Percentiles rank a stretch among this genome's conserved stretches.
Evolutionary conservation across 2,113 vertebrate genomes (phyloP).

Genomic region (Empidonax traillii): DNA sequence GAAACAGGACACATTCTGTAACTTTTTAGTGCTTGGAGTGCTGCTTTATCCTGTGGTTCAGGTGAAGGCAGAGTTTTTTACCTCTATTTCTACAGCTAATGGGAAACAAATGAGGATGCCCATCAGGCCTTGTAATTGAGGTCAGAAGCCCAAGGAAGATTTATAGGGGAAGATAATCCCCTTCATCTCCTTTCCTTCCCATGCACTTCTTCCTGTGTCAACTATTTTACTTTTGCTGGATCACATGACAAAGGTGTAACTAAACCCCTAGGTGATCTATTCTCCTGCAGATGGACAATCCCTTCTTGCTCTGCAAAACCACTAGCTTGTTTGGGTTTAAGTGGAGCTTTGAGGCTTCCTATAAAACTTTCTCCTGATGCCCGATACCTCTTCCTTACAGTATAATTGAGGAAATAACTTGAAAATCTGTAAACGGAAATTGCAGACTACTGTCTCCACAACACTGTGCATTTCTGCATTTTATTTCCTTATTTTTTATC

Average conservation of each 20-base stretch:
- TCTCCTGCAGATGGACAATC: not conserved
- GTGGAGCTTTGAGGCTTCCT: not conserved
- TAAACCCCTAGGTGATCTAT: not conserved
- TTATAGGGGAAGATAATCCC: not conserved
- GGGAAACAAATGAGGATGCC: not conserved
- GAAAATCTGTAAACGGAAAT: not conserved
- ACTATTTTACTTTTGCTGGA: not conserved
- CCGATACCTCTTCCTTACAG: not conserved
- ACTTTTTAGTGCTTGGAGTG: not conserved
- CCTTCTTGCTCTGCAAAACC: not conserved
- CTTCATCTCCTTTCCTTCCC: not conserved
- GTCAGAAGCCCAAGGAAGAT: not conserved
- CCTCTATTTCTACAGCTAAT: not conserved
- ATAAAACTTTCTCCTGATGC: not conserved
- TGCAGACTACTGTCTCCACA: not conserved
- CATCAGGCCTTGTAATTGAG: not conserved
- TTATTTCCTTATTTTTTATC: not conserved
- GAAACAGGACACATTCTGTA: not conserved
- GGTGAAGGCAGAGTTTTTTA: not conserved
- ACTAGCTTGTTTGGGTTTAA: not conserved
- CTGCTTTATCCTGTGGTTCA: not conserved
- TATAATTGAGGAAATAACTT: not conserved
- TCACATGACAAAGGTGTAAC: not conserved
- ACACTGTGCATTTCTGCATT: not conserved
- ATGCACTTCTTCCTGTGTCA: not conserved